Evolutionary conservation across 2,888 invertebrate species (phyloP), one percentile per base, ranked within the genome.

Genomic region (Eucera pruinosa): DNA sequence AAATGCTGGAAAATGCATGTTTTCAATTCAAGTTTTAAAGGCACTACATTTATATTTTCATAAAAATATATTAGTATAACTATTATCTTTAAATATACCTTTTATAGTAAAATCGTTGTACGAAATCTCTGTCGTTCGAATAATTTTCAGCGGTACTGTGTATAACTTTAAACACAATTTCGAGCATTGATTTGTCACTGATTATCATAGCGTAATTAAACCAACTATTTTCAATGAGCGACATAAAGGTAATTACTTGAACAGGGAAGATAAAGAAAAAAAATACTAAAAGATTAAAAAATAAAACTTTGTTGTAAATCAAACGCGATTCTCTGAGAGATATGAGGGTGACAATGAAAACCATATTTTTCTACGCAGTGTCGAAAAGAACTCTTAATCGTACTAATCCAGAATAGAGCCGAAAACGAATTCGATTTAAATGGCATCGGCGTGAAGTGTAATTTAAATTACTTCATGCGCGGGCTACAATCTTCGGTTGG

Each of bases 321-420:
- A 81, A 84, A 81, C 69, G 73, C 73, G 77, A 81, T 79, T 81
- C 77, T 79, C 75, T 73, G 80, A 77, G 71, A 78, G 78, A 78
- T 75, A 70, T 61, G 78, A 80, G 66, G 58, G 64, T 68, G 78
- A 80, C 65, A 84, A 83, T 84, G 86, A 89, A 64, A 86, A 87
- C 65, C 86, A 88, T 90, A 90, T 90, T 90, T 90, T 90, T 90
- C 89, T 90, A 90, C 87, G 87, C 87, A 88, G 80, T 87, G 85
- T 90, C 89, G 84, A 86, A 50, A 64, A 33, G 48, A 82, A 81
- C 83, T 79, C 81, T 82, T 83, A 79, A 81, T 81, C 66, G 79
- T 83, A 78, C 75, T 77, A 72, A 85, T 70, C 73, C 39, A 52
- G 70, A 68, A 73, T 78, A 78, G 47, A 81, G 71, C 69, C 66